These are phyloP conservation scores for Rhabdomys dilectus DNA, from an alignment of 2,113 vertebrate species.

Conservation along the genomic window DNA sequence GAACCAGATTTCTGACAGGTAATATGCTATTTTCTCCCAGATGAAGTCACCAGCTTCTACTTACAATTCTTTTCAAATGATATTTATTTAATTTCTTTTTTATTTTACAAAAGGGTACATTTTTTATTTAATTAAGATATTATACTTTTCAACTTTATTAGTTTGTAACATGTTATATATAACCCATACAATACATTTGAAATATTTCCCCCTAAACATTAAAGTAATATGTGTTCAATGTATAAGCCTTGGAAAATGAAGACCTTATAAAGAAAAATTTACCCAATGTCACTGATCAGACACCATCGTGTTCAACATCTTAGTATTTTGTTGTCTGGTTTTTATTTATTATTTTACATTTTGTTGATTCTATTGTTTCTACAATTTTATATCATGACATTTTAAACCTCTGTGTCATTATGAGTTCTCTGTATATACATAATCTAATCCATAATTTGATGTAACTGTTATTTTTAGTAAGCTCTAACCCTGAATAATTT, in stretches of 20 bases:
- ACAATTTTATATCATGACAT: constrained; percentile 8
- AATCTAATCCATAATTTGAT: not conserved
- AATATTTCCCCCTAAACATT: not conserved
- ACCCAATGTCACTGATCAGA: not conserved
- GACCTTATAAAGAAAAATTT: constrained; percentile 10
- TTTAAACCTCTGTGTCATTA: not conserved
- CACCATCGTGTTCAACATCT: not conserved
- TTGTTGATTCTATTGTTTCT: not conserved
- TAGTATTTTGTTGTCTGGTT: not conserved
- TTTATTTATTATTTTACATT: not conserved
- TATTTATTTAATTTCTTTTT: not conserved
- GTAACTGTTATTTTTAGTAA: not conserved
- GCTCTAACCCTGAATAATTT: not conserved
- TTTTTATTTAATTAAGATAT: constrained; percentile 53
- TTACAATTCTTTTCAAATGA: not conserved
- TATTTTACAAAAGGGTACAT: not conserved
- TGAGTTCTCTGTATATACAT: not conserved
- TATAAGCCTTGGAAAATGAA: constrained; percentile 27
- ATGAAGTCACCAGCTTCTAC: not conserved
- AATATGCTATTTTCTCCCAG: not conserved
- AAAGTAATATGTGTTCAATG: not conserved
- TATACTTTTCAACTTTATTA: constrained; percentile 16
- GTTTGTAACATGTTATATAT: not conserved
- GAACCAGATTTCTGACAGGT: not conserved
- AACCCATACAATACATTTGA: not conserved